Base-by-base conservation (phyloP, 1,140 invertebrate species). In the Hirudo medicinalis region DNA sequence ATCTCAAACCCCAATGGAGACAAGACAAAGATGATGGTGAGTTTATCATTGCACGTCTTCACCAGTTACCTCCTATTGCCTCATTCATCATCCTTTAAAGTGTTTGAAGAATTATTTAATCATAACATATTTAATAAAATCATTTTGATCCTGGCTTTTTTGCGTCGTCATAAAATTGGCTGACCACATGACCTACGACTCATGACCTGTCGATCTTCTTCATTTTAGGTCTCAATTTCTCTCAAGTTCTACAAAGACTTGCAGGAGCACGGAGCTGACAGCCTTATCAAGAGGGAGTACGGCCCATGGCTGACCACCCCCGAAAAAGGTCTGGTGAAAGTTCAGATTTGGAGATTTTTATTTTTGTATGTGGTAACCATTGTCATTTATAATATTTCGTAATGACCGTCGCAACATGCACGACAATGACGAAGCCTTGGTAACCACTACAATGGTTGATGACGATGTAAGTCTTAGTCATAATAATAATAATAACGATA, bases 171-270 rank as follows among this genome's bases (percentile, higher is more conserved):
- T 57, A 57, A n/a, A 57, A n/a, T n/a, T 57, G 54, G 9, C 2
- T n/a, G 54, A 57, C 5, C 54, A 9, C 3, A 0, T 66, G 27
- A 22, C 40, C n/a, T n/a, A 67, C 15, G 1, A 27, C 19, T n/a
- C n/a, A n/a, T n/a, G n/a, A n/a, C n/a, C n/a, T n/a, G n/a, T 40
- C 54, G 22, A 67, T 15, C 43, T 32, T 63, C 74, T 60, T 74
- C 67, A 60, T 67, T 73, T 75, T 80, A 97, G 92, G 89, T 95
- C 81, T 98, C 94, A 86, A 97, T 98, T 84, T 90, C 92, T 76
- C 84, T 99, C 73, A 98, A 98, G 84, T 99, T 98, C 85, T 99
- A 95, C 85, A 93, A 94, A 84, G 91, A 99, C 83, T 87, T 99
- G 77, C 91, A 96, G 86, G 90, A 95, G 82, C 91, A 99, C 86